Evolutionary conservation across 2,797 vertebrate species (phyloP).

Genomic region (Muraenolepis orangiensis): DNA sequence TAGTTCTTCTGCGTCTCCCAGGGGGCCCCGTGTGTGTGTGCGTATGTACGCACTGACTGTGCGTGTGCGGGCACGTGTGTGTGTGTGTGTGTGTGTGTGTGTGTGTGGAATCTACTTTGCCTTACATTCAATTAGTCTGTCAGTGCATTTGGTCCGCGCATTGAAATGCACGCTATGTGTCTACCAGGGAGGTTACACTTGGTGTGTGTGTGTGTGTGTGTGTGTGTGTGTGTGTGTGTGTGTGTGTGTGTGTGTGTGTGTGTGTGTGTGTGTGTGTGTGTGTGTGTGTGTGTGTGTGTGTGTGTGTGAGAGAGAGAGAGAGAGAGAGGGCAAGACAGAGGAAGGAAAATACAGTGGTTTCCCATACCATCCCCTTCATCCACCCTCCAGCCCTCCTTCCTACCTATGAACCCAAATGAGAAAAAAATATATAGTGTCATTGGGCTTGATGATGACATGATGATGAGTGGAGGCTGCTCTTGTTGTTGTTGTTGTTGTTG

Average conservation of each 20-base stretch:
- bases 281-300: conserved; percentile 11
- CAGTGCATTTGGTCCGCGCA: too few relatives aligned
- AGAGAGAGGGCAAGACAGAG: neutral
- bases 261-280: conserved; percentile 9
- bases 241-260: too few relatives aligned
- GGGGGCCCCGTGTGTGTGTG: too few relatives aligned
- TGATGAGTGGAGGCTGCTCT: neutral
- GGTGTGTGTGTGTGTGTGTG: too few relatives aligned
- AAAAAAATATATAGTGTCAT: conserved; percentile 42
- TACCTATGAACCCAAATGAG: conserved; percentile 29
- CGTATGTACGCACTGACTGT: too few relatives aligned
- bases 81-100: conserved; percentile 17
- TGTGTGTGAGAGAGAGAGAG: neutral
- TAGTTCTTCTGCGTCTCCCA: conserved; percentile 20
- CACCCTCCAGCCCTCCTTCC: too few relatives aligned
- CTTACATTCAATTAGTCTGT: neutral
- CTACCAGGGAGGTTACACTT: neutral
- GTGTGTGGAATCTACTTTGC: neutral
- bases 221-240: too few relatives aligned
- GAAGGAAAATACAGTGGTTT: too few relatives aligned
- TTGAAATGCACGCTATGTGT: neutral
- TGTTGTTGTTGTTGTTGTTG: too few relatives aligned
- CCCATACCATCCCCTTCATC: neutral
- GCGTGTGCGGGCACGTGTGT: conserved; percentile 7
- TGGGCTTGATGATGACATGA: conserved; percentile 29